Conservation (phyloP, 2,888 invertebrate genomes). For the Hemithea aestivaria region DNA sequence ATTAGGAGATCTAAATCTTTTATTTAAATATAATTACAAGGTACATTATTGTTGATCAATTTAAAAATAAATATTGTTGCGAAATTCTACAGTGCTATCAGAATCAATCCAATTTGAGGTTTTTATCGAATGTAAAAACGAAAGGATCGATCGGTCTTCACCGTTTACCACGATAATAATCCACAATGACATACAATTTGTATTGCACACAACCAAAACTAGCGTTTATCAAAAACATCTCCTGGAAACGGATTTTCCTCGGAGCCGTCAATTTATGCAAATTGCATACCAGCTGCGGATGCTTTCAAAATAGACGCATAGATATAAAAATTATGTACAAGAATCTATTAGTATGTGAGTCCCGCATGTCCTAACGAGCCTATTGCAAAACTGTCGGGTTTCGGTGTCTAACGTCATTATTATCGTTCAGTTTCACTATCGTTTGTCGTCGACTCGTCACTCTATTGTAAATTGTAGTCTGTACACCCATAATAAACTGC, state of each 20-base stretch:
- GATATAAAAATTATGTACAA: constrained; percentile 33
- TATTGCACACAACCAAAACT: constrained; percentile 15
- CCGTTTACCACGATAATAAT: too few relatives aligned
- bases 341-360: constrained; percentile 33
- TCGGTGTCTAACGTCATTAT: constrained; percentile 52
- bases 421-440: constrained; percentile 67
- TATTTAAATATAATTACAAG: too few relatives aligned
- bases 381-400: constrained; percentile 51
- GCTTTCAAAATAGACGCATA: constrained; percentile 44
- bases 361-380: constrained; percentile 43
- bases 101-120: too few relatives aligned
- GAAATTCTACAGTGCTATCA: too few relatives aligned
- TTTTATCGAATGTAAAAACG: too few relatives aligned
- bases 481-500: constrained; percentile 74
- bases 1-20: too few relatives aligned
- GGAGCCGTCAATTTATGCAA: constrained; percentile 38
- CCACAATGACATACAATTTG: too few relatives aligned
- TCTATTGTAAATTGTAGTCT: constrained; percentile 74
- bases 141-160: too few relatives aligned
- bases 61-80: too few relatives aligned
- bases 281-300: constrained; percentile 23
- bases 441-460: constrained; percentile 65
- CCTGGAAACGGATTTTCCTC: constrained; percentile 37
- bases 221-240: constrained; percentile 25
- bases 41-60: too few relatives aligned